A percentile compares a stretch with the other conserved stretches of the same genome.
These are phyloP conservation scores for Caenorhabditis angaria DNA, from an alignment of 2,888 invertebrate genomes.

Conservation along the genomic window DNA sequence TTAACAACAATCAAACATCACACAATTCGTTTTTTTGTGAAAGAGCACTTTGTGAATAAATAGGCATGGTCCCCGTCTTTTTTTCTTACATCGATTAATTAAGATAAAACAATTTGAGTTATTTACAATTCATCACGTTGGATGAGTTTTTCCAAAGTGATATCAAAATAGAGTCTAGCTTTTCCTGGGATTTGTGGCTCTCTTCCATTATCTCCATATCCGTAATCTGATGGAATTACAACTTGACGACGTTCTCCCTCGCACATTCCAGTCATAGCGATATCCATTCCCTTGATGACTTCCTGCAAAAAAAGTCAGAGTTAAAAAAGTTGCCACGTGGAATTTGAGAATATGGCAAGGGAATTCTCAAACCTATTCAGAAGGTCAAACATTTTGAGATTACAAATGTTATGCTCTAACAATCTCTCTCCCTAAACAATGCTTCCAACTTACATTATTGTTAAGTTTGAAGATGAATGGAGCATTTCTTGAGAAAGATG, in stretches of 20 bases:
- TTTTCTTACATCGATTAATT: neutral
- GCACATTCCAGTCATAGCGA: constrained; percentile 70
- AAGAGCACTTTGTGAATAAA: neutral
- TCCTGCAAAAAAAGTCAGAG: constrained; percentile 53
- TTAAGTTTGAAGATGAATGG: constrained; percentile 70
- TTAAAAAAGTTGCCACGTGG: no score
- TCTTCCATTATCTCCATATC: constrained; percentile 70
- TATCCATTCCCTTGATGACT: constrained; percentile 70
- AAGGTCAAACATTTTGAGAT: no score
- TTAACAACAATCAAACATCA: neutral
- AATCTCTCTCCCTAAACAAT: neutral
- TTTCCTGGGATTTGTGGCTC: constrained; percentile 70
- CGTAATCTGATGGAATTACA: constrained; percentile 65
- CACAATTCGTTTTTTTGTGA: neutral
- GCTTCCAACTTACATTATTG: constrained; percentile 40
- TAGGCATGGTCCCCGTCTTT: neutral
- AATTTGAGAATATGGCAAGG: no score
- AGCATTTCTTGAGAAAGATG: constrained; percentile 66
- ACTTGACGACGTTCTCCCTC: constrained; percentile 71
- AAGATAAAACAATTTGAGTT: neutral
- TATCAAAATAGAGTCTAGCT: constrained; percentile 70
- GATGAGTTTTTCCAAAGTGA: constrained; percentile 70
- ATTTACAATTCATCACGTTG: constrained; percentile 64
- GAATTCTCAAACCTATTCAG: no score
- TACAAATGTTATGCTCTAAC: no score